Percentiles rank a stretch among this genome's conserved stretches.
Evolutionary conservation across 1,140 invertebrate species (phyloP).

Genomic region (Bombus turneri): DNA sequence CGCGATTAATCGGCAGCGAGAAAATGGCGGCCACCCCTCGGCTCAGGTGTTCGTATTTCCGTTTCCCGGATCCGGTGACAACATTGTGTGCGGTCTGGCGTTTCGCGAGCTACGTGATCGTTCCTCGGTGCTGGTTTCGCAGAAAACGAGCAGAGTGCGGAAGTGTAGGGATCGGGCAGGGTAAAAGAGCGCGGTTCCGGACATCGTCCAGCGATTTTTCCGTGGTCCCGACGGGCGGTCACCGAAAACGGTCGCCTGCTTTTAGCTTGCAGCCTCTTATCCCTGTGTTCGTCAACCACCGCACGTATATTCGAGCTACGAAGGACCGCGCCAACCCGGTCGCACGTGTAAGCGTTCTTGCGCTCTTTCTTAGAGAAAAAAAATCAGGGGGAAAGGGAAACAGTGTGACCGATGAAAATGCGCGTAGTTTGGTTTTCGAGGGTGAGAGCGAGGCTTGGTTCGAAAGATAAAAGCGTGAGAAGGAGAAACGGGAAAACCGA

Average conservation of each 20-base stretch:
- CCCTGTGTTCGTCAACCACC: not conserved
- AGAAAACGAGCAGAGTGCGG: fast-evolving
- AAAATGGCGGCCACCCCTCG: constrained; percentile 32
- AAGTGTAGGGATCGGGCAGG: no score
- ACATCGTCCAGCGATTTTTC: constrained; percentile 9
- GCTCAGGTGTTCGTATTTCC: constrained; percentile 55
- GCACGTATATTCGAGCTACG: fast-evolving
- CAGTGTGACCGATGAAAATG: not conserved
- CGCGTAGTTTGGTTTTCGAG: not conserved
- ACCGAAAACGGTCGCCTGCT: constrained; percentile 35
- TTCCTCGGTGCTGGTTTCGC: not conserved
- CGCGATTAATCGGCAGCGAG: constrained; percentile 21
- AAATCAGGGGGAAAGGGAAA: fast-evolving
- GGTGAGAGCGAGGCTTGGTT: no score
- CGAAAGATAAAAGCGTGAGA: no score
- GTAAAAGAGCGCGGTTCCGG: not conserved
- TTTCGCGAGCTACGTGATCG: constrained; percentile 40
- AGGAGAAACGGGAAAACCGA: fast-evolving
- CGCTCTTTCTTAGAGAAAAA: not conserved
- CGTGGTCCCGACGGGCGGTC: not conserved
- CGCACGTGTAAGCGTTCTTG: not conserved
- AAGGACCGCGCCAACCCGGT: not conserved
- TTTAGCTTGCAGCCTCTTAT: not conserved
- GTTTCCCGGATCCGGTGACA: constrained; percentile 48
- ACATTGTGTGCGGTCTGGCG: not conserved